Evolutionary conservation across 2,113 vertebrate species (phyloP).

Genomic region (Tringa solitaria): DNA sequence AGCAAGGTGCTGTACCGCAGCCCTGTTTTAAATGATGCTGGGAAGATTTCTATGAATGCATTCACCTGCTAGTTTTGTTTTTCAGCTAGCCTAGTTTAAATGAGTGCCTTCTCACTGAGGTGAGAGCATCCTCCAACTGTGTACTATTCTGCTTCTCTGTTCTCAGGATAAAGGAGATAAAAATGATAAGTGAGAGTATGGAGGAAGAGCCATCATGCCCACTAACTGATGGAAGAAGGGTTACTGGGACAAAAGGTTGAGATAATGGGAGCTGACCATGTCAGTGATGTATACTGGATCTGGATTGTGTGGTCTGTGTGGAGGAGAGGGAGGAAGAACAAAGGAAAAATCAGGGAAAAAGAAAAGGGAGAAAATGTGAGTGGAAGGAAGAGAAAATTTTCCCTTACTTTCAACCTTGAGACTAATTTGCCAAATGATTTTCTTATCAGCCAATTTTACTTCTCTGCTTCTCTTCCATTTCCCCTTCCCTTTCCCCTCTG

Average conservation of each 20-base stretch:
- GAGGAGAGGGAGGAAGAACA: background rate
- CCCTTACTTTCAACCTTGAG: background rate
- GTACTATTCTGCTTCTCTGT: background rate
- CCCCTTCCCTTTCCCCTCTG: fast-evolving
- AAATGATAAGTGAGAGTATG: background rate
- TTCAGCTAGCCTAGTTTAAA: background rate
- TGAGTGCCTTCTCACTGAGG: background rate
- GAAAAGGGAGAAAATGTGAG: background rate
- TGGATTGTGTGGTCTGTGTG: background rate
- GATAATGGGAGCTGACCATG: background rate
- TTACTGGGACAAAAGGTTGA: background rate
- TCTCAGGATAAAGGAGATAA: background rate
- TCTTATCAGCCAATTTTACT: background rate
- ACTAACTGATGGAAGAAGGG: background rate
- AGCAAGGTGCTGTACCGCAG: background rate
- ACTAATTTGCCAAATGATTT: background rate
- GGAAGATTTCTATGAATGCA: fast-evolving
- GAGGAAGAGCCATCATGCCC: background rate
- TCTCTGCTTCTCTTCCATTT: background rate
- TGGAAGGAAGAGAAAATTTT: background rate
- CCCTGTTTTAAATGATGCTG: background rate
- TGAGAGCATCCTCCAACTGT: fast-evolving
- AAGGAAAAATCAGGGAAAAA: background rate
- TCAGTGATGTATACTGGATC: background rate
- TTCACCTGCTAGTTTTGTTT: background rate